Evolutionary conservation across 2,888 invertebrate species (phyloP), one percentile per base, ranked within the genome.

Genomic region (Athalia rosae): DNA sequence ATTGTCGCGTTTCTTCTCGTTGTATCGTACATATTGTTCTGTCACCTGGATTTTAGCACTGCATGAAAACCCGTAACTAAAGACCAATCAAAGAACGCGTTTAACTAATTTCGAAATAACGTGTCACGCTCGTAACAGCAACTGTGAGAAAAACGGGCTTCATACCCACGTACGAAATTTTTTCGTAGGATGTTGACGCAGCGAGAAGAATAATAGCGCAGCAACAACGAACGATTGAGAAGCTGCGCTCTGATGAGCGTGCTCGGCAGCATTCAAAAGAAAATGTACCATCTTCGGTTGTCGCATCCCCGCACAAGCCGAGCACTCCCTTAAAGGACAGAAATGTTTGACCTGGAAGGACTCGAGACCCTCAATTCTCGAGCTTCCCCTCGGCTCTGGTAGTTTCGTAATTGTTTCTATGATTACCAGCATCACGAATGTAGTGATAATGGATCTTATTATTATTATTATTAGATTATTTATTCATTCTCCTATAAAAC

Each of bases 301-400:
- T 84, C 58, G 83, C 86, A 7, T 87, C 88, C 6, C 86, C 87
- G 3, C 83, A 83, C 53, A 92, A 91, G 81, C 88, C 90, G 7
- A 82, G 86, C 45, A 90, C 90, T 43, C 91, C 91, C 3, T 85
- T 92, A 66, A 89, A 89, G 81, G 90, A 90, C 82, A 87, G 91
- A 78, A 92, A 92, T 83, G 87, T 74, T 74, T 74, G 61, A 74
- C 56, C 13, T 71, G 56, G 8, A 58, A 43, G 50, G 43, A 7
- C 13, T 71, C 9, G n/a, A n/a, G 53, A 13, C 4, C 3, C 1
- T 7, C 9, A 8, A 41, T 41, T 28, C 43, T 4, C 8, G 13
- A 13, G 15, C 63, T 41, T 41, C 9, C 11, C 9, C 41, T 9
- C 62, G 56, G 53, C n/a, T 53, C 53, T 7, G 53, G 43, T 50